Evolutionary conservation across 2,113 vertebrate species (phyloP).

Genomic region (Campylomormyrus numenius): DNA sequence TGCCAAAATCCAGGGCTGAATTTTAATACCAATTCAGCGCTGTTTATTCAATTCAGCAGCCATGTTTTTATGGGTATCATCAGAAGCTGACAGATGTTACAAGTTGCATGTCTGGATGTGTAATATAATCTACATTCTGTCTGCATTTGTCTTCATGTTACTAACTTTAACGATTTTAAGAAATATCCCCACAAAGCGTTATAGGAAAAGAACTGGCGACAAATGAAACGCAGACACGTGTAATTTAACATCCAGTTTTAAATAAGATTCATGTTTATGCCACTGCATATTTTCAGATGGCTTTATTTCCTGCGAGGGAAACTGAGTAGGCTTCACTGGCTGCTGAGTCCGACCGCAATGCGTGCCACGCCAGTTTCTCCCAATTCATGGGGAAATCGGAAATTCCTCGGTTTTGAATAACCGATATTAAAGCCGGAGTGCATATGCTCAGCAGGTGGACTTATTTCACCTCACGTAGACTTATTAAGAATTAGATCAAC

Average conservation of each 20-base stretch:
- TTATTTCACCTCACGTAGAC: not conserved
- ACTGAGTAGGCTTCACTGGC: not conserved
- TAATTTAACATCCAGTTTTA: not conserved
- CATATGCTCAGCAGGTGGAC: slow-evolving; percentile 5
- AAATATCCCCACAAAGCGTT: not conserved
- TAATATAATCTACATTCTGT: not conserved
- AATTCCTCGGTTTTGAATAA: slow-evolving; percentile 15
- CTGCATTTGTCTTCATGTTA: not conserved
- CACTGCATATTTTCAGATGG: slow-evolving; percentile 1
- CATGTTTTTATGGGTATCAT: not conserved
- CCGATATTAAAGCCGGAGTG: not conserved
- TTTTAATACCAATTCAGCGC: not conserved
- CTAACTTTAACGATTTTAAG: not conserved
- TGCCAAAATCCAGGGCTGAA: not conserved
- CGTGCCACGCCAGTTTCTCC: not conserved
- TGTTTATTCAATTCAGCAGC: not conserved
- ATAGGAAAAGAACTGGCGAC: not conserved
- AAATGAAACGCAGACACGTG: not conserved
- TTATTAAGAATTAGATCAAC: not conserved
- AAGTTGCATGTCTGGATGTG: not conserved
- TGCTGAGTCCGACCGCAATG: not conserved
- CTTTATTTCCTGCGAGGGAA: not conserved
- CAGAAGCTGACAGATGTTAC: not conserved
- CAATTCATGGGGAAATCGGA: not conserved
- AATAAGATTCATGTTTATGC: not conserved